Conservation (phyloP, 2,113 vertebrate species). For the Myotis lucifugus region DNA sequence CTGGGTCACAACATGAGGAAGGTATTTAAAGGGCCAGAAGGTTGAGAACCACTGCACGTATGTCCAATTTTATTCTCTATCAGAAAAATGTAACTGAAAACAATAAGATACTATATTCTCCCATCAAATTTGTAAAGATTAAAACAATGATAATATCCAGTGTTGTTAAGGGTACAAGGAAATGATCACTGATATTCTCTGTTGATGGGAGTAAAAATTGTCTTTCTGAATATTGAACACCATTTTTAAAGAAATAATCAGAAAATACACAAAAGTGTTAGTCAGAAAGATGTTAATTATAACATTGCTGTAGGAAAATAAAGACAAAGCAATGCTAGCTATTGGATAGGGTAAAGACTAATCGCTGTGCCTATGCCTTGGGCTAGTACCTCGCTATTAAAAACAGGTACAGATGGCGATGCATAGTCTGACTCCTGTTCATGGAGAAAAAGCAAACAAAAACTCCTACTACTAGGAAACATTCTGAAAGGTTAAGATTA, state of each 20-base stretch:
- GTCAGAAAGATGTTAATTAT: neutral
- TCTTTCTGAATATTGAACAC: neutral
- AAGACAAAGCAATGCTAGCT: neutral
- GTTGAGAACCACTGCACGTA: no score
- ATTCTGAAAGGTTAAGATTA: neutral
- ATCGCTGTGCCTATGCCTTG: neutral
- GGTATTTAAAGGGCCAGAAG: no score
- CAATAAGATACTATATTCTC: neutral
- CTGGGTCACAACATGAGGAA: no score
- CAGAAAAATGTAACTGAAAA: neutral
- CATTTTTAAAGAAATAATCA: neutral
- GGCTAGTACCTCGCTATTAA: neutral
- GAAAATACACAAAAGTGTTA: neutral
- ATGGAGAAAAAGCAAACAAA: neutral
- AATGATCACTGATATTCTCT: neutral
- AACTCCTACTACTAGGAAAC: neutral
- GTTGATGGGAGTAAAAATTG: neutral
- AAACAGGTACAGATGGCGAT: neutral
- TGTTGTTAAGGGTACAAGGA: neutral
- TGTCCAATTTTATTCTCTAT: neutral
- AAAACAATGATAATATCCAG: neutral
- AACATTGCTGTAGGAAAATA: neutral
- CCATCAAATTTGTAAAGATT: neutral
- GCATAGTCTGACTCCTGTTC: neutral
- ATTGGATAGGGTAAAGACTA: neutral